These are phyloP conservation scores for Ariolimax columbianus DNA, from an alignment of 2,888 invertebrate genomes.

Conservation along the genomic window DNA sequence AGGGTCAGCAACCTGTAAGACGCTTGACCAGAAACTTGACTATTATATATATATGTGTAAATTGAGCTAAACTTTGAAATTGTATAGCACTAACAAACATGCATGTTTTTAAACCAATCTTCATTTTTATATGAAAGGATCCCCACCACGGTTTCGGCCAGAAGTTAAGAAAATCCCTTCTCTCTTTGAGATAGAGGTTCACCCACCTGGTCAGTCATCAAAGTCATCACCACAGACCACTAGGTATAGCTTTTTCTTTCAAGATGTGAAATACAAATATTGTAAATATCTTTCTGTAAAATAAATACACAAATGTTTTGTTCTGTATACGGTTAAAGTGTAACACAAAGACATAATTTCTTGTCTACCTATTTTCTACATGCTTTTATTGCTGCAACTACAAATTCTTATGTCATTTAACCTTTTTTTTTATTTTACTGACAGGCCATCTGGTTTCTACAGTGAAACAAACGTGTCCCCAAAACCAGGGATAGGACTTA, in stretches of 20 bases:
- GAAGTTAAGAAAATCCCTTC: constrained; percentile 76
- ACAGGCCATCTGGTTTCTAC: constrained; percentile 63
- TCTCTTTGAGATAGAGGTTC: constrained; percentile 75
- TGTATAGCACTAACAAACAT: too few relatives aligned
- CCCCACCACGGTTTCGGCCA: constrained; percentile 68
- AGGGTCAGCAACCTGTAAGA: too few relatives aligned
- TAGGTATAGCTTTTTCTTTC: neutral
- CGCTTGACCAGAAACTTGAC: too few relatives aligned
- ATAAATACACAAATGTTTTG: too few relatives aligned
- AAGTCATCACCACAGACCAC: constrained; percentile 47
- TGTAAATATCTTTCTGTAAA: neutral
- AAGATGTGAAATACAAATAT: neutral
- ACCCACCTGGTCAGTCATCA: constrained; percentile 69
- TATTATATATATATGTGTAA: too few relatives aligned
- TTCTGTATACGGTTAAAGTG: too few relatives aligned
- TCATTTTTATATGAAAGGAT: constrained; percentile 59
- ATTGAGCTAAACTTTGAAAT: too few relatives aligned
- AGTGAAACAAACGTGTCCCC: constrained; percentile 57
- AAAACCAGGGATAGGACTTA: constrained; percentile 37
- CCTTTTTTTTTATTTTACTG: constrained; percentile 23
- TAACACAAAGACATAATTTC: neutral
- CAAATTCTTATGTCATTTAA: neutral
- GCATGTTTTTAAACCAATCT: neutral
- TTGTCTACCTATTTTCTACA: neutral
- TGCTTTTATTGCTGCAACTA: too few relatives aligned